phyloP scores from a whole-genome alignment of 2,797 vertebrate species.

The Brachyrhaphis roseni region DNA sequence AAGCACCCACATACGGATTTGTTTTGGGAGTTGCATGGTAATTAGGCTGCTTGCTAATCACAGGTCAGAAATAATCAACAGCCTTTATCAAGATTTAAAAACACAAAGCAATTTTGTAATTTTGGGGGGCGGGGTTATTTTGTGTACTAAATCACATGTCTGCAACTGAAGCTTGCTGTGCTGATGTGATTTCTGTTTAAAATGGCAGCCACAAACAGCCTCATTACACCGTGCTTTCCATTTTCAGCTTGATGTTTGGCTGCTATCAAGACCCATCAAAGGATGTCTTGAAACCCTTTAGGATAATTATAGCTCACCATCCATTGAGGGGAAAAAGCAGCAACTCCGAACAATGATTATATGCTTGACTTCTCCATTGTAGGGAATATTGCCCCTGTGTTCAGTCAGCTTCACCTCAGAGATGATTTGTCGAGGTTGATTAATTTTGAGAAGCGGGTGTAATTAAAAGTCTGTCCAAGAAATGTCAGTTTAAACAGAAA shows the following conservation, averaged over 20 bases:
- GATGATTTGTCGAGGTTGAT: slow-evolving; percentile 36
- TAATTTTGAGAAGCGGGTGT: slow-evolving; percentile 34
- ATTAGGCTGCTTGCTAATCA: slow-evolving; percentile 47
- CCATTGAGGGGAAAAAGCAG: slow-evolving; percentile 21
- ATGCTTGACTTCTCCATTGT: slow-evolving; percentile 27
- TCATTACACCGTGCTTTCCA: neutral
- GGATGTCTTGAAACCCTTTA: slow-evolving; percentile 29
- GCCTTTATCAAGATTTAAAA: slow-evolving; percentile 19
- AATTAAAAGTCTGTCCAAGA: slow-evolving; percentile 37
- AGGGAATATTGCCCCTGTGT: slow-evolving; percentile 7
- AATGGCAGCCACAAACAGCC: neutral
- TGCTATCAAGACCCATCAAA: slow-evolving; percentile 30
- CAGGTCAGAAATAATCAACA: slow-evolving; percentile 35
- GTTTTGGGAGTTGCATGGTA: slow-evolving; percentile 46
- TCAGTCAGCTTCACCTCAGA: slow-evolving; percentile 27
- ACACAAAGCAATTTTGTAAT: neutral
- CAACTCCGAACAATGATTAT: slow-evolving; percentile 28
- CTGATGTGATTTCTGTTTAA: neutral
- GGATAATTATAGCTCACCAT: slow-evolving; percentile 28
- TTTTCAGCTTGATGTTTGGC: slow-evolving; percentile 9
- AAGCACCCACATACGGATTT: slow-evolving; percentile 34
- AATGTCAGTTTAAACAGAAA: slow-evolving; percentile 21
- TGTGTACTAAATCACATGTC: neutral
- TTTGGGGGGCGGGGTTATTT: neutral
- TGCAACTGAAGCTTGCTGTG: neutral